Evolutionary conservation across 2,113 vertebrate genomes (phyloP), one percentile per base, ranked within the genome.

Genomic region (Glaucidium brasilianum): DNA sequence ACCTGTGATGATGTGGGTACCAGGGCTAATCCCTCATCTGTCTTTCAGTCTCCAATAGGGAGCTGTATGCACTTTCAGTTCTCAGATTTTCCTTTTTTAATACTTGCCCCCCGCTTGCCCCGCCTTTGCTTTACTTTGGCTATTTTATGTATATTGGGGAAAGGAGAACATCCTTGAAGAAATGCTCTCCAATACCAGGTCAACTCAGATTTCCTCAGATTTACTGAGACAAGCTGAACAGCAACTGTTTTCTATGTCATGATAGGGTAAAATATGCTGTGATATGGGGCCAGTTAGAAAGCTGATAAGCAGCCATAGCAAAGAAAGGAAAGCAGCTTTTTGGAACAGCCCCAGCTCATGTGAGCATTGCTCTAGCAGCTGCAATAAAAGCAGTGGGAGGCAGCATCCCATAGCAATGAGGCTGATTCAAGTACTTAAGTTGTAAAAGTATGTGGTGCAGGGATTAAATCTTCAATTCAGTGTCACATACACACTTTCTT

Each of bases 371-470:
- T 91, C 35, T 73, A 85, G 86, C 92, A 95, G 95, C 94, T 94
- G 94, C 86, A 89, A 39, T 86, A 72, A 91, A 94, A 95, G 91
- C 86, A 75, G 69, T 86, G 88, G 91, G 88, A 96, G 49, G 83
- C 86, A 95, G 80, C 92, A 81, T 91, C 92, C 88, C 83, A 84
- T 92, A 94, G 96, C 72, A 95, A 94, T 94, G 80, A 97, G 73
- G 37, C 52, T 84, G 72, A 89, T 75, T 92, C 43, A 74, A 84
- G 85, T 83, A 71, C 10, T 63, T 88, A 32, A 60, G 27, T 84
- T 96, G 91, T 85, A 64, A 69, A 91, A 87, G 66, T 93, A 27
- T 41, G 73, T 81, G 60, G 26, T 74, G 25, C 20, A 60, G 43
- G 74, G 78, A 50, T 72, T 94, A 23, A 4, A 25, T 84, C 50